Evolutionary conservation across 1,140 invertebrate species (phyloP).

Genomic region (Diorhabda carinulata): DNA sequence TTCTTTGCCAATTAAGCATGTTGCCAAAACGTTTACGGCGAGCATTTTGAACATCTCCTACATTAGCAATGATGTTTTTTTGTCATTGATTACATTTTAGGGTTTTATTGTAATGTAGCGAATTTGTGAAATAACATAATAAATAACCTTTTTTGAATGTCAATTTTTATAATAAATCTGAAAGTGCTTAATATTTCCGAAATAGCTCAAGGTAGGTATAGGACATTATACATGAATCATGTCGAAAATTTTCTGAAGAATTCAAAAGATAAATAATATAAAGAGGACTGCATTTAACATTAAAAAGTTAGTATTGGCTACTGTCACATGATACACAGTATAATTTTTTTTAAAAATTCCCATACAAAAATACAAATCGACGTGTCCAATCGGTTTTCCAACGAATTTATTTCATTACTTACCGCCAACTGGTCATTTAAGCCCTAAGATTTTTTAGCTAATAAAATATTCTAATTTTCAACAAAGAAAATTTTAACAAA

Average conservation of each 20-base stretch:
- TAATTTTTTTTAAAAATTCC: background rate
- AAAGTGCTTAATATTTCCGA: no score
- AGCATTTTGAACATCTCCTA: background rate
- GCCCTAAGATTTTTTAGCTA: no score
- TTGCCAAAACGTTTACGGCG: background rate
- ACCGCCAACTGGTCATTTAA: background rate
- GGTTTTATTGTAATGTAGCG: no score
- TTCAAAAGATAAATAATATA: no score
- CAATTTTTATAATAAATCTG: no score
- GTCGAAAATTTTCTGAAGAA: no score
- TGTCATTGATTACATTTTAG: background rate
- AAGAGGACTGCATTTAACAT: no score
- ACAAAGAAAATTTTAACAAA: background rate
- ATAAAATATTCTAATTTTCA: background rate
- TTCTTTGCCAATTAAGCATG: background rate
- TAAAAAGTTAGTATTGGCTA: background rate
- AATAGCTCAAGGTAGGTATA: no score
- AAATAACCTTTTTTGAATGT: no score
- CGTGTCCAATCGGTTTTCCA: background rate
- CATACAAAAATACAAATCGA: background rate
- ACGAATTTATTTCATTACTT: no score
- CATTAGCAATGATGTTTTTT: background rate
- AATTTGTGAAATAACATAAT: no score
- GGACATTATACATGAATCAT: no score
- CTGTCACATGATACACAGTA: background rate